Evolutionary conservation across 2,797 vertebrate genomes (phyloP).

Genomic region (Sitta carolinensis): DNA sequence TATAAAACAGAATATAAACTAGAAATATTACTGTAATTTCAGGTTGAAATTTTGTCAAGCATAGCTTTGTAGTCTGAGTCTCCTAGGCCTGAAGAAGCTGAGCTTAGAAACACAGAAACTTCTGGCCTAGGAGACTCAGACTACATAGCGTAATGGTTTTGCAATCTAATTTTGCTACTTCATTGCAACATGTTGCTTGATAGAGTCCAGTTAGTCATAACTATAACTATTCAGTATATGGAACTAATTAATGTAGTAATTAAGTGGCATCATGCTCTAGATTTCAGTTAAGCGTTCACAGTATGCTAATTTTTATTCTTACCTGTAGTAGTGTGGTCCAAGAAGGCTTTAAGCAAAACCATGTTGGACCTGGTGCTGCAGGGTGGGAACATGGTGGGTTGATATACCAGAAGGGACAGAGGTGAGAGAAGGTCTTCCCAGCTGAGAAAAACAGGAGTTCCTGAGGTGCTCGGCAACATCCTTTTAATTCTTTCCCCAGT

Average conservation of each 20-base stretch:
- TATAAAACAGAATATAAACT: conserved; percentile 23
- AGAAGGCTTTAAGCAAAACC: background rate
- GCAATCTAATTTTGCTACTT: conserved; percentile 44
- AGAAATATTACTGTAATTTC: background rate
- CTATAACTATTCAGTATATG: background rate
- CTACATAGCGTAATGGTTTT: conserved; percentile 2
- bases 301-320: background rate
- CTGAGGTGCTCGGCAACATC: background rate
- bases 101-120: no score
- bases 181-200: conserved; percentile 29
- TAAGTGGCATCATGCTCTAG: background rate
- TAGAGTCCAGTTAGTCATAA: conserved; percentile 15
- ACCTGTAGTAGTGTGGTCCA: background rate
- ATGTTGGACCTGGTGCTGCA: background rate
- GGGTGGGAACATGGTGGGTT: background rate
- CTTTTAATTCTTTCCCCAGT: background rate
- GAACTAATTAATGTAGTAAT: background rate
- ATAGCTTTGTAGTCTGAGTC: background rate
- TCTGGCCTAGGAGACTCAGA: no score
- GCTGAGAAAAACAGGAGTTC: background rate
- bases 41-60: conserved; percentile 24
- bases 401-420: background rate
- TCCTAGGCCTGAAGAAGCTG: no score
- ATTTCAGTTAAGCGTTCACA: background rate
- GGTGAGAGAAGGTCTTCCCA: background rate